Evolutionary conservation across 2,797 vertebrate species (phyloP), one percentile per base, ranked within the genome.

Genomic region (Craterocephalus amniculus): DNA sequence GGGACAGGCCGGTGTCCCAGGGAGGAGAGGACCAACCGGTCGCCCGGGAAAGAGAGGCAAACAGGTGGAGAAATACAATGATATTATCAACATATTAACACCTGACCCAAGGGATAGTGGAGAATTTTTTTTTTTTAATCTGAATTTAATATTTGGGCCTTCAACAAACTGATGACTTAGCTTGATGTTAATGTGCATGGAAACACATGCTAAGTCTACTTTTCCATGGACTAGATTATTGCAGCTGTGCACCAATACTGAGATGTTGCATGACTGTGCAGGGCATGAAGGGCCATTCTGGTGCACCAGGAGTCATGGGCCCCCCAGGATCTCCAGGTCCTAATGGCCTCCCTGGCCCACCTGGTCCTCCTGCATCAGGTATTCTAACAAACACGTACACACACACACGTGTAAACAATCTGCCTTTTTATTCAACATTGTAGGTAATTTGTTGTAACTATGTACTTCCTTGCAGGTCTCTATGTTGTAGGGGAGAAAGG

Each of bases 31-130:
- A 74, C 97, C 96, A 2, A 96, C 95, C 14, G 97, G 97, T 69
- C 95, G 97, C 80, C 96, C 97, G 1, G 97, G 97, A 57, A 98
- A 98, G 85, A 92, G 97, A 90, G 97, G 97, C 68, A 98, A 98
- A 93, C 96, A 96, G 92, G 97, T 97, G 91, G 31, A 45, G 18
- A 52, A 63, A 67, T 22, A 31, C 14, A 31, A 29, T 55, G 7
- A 55, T 14, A 13, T 4, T 9, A 27, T 52, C 14, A 10, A 27
- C 40, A 4, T 2, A 6, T n/a, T 9, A n/a, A 45, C 43, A 45
- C 7, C 45, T 48, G 20, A 22, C n/a, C n/a, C 0, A 22, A 48
- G n/a, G 22, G 22, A 48, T 10, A 22, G 22, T 48, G 20, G 2
- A n/a, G 22, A 22, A 10, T 48, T 3, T 8, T 8, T 11, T 22